A percentile compares a stretch with the other conserved stretches of the same genome.
These are phyloP conservation scores for Panonychus citri DNA, from an alignment of 1,140 invertebrate genomes.

Conservation along the genomic window DNA sequence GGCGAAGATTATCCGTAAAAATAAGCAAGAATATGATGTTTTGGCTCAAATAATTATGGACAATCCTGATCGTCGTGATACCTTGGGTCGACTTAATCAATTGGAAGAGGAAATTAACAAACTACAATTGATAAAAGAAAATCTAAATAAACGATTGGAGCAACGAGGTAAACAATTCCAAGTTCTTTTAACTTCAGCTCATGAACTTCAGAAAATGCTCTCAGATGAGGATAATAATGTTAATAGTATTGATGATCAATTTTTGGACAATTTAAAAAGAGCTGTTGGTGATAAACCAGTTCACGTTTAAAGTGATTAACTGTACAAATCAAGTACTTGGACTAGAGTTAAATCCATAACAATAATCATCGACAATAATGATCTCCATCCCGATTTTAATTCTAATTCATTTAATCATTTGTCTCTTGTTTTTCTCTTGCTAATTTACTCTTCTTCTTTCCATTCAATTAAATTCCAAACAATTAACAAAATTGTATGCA, in stretches of 20 bases:
- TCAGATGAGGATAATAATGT: not conserved
- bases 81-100: conserved; percentile 42
- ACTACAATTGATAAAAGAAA: conserved; percentile 29
- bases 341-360: no score
- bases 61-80: conserved; percentile 65
- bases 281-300: no score
- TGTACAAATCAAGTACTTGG: no score
- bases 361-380: no score
- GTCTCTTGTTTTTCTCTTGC: no score
- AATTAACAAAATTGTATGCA: no score
- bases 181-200: conserved; percentile 36
- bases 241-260: not conserved
- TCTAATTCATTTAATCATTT: no score
- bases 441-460: no score
- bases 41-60: conserved; percentile 66
- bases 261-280: no score
- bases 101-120: conserved; percentile 45
- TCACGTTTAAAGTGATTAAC: no score
- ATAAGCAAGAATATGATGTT: conserved; percentile 69
- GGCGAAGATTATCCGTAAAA: conserved; percentile 50
- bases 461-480: no score
- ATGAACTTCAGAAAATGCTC: not conserved
- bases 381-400: no score
- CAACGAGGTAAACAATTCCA: conserved; percentile 64
- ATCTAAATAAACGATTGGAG: conserved; percentile 49